Percentiles rank a stretch among this genome's conserved stretches.
Conservation (phyloP, 2,113 vertebrate genomes). For the Platichthys flesus region DNA sequence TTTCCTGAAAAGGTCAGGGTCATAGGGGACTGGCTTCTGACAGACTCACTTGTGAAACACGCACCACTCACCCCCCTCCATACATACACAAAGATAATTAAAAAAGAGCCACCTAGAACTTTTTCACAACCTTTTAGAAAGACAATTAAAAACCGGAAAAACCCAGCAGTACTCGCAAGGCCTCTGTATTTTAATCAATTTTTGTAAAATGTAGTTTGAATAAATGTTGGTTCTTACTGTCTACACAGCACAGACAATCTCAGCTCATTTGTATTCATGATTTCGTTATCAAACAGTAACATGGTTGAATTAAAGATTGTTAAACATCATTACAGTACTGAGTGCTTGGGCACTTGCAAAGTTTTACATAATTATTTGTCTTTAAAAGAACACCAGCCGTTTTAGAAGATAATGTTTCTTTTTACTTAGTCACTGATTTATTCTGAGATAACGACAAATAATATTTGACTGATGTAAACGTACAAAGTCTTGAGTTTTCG, state of each 20-base stretch:
- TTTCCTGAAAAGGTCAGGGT: conserved; percentile 77
- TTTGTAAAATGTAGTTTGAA: conserved; percentile 37
- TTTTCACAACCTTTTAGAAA: conserved; percentile 51
- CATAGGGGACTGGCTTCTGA: conserved; percentile 68
- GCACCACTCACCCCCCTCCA: conserved; percentile 31
- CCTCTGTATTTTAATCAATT: conserved; percentile 51
- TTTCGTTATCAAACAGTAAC: conserved; percentile 29
- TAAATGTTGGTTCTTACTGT: conserved; percentile 44
- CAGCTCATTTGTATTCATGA: conserved; percentile 34
- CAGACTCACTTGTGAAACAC: conserved; percentile 38
- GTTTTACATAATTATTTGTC: background rate
- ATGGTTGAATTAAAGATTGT: conserved; percentile 33
- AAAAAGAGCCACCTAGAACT: conserved; percentile 42
- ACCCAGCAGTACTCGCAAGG: conserved; percentile 7
- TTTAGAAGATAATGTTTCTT: conserved; percentile 3
- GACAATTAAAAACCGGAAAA: conserved; percentile 45
- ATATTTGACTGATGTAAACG: background rate
- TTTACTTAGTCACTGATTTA: background rate
- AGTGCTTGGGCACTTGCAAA: background rate
- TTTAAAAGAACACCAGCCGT: background rate
- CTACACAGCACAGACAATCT: background rate
- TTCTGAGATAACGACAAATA: conserved; percentile 4
- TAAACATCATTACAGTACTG: conserved; percentile 35
- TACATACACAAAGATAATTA: conserved; percentile 52
- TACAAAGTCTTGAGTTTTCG: background rate